Conservation (phyloP, 1,140 invertebrate genomes). For the Rhyzopertha dominica region DNA sequence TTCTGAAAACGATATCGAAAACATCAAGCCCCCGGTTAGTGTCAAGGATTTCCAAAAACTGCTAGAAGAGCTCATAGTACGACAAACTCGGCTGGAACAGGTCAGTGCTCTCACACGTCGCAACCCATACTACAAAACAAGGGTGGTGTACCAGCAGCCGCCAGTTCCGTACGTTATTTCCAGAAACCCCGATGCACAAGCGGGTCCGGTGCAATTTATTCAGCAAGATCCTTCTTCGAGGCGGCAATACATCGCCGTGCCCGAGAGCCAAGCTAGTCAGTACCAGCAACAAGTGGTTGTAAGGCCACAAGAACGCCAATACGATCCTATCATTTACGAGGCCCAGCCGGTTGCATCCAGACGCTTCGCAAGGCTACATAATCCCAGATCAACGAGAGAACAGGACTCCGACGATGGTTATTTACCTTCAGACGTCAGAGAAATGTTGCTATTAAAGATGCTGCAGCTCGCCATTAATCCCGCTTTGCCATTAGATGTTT, state of each 20-base stretch:
- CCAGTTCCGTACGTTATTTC: conserved; percentile 24
- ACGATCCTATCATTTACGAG: too few species aligned
- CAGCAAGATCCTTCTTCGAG: conserved; percentile 8
- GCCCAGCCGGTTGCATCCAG: conserved; percentile 20
- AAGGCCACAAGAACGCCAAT: too few species aligned
- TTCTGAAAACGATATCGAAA: conserved; percentile 33
- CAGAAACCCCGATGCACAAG: conserved; percentile 7
- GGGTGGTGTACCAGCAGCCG: conserved; percentile 25
- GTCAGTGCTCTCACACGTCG: conserved; percentile 36
- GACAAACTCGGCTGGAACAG: conserved; percentile 51
- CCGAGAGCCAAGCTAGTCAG: too few species aligned
- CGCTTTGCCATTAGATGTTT: conserved; percentile 49
- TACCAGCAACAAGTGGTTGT: too few species aligned
- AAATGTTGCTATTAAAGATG: conserved; percentile 64
- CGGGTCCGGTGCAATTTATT: conserved; percentile 11
- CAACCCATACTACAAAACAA: conserved; percentile 22
- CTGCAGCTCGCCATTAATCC: conserved; percentile 63
- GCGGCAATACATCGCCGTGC: too few species aligned
- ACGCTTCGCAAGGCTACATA: conserved; percentile 25
- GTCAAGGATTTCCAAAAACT: conserved; percentile 55
- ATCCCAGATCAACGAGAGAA: conserved; percentile 37
- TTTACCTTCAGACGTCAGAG: conserved; percentile 59
- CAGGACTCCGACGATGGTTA: conserved; percentile 53
- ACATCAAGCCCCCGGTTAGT: conserved; percentile 49
- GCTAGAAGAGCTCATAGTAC: conserved; percentile 52